Evolutionary conservation across 2,797 vertebrate species (phyloP).

Genomic region (Macroramphosus scolopax): DNA sequence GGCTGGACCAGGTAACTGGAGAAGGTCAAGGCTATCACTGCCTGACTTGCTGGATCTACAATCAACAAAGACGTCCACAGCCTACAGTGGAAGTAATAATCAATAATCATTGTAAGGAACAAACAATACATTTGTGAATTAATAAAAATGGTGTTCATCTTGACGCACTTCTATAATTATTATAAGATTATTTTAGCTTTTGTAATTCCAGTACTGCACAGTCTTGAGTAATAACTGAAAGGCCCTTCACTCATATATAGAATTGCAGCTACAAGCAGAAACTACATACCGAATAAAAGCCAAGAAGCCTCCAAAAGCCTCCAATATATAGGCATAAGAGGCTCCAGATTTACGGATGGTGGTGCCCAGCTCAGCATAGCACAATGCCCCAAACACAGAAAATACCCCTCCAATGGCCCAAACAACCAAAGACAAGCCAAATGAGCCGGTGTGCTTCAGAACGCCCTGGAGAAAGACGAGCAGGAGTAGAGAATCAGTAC

Average conservation of each 20-base stretch:
- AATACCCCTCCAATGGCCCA: slow-evolving; percentile 81
- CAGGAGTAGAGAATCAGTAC: not conserved
- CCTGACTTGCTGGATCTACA: slow-evolving; percentile 82
- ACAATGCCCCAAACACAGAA: slow-evolving; percentile 81
- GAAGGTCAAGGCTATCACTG: slow-evolving; percentile 83
- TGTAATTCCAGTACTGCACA: not conserved
- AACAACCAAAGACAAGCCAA: slow-evolving; percentile 77
- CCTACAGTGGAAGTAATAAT: slow-evolving; percentile 32
- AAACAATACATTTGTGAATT: not conserved
- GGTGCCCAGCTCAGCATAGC: slow-evolving; percentile 83
- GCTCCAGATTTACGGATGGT: slow-evolving; percentile 83
- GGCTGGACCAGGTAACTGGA: slow-evolving; percentile 82
- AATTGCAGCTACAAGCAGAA: not conserved
- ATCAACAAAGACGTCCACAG: slow-evolving; percentile 83
- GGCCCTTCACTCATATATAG: too few species aligned
- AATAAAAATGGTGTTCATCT: too few species aligned
- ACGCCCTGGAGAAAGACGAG: slow-evolving; percentile 76
- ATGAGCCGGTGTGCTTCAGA: slow-evolving; percentile 77
- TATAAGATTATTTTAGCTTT: too few species aligned
- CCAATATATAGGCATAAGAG: slow-evolving; percentile 82
- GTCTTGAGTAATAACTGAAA: too few species aligned
- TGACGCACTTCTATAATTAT: too few species aligned
- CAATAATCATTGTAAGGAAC: not conserved
- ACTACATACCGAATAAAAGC: slow-evolving; percentile 77
- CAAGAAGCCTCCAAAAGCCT: slow-evolving; percentile 80